Evolutionary conservation across 2,797 vertebrate species (phyloP).

Genomic region (Sebastes oblongus): DNA sequence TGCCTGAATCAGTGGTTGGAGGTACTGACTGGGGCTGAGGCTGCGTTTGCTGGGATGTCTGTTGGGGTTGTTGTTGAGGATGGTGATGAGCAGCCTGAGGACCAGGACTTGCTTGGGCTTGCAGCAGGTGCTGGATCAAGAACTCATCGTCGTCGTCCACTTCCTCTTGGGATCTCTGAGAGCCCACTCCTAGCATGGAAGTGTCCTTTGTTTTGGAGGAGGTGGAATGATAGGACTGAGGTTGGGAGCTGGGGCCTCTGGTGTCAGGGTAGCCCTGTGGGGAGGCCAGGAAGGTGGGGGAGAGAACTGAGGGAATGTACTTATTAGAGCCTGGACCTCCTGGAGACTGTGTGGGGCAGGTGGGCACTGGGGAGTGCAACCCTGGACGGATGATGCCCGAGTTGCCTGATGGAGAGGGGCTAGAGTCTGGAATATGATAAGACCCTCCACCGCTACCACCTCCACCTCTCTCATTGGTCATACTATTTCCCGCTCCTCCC

Average conservation of each 20-base stretch:
- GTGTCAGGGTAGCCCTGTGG: constrained; percentile 86
- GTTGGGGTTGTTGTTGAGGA: constrained; percentile 74
- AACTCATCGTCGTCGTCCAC: constrained; percentile 89
- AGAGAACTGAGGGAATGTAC: constrained; percentile 92
- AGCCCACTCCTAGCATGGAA: constrained; percentile 82
- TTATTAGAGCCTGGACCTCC: constrained; percentile 84
- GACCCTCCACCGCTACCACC: constrained; percentile 78
- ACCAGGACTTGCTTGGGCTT: constrained; percentile 87
- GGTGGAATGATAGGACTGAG: constrained; percentile 83
- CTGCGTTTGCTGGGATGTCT: constrained; percentile 79
- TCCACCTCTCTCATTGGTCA: constrained; percentile 74
- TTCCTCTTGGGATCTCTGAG: constrained; percentile 82
- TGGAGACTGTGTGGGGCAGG: constrained; percentile 85
- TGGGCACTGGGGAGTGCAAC: constrained; percentile 89
- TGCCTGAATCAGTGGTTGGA: constrained; percentile 80
- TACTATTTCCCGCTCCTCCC: constrained; percentile 74
- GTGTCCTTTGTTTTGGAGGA: constrained; percentile 83
- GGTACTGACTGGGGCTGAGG: constrained; percentile 75
- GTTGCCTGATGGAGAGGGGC: constrained; percentile 89
- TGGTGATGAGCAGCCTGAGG: constrained; percentile 82
- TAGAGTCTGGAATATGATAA: constrained; percentile 87
- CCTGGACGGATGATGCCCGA: constrained; percentile 89
- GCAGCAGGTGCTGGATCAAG: constrained; percentile 92
- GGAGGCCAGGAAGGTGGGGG: constrained; percentile 89
- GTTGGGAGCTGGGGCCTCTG: constrained; percentile 79